These are phyloP conservation scores for Macaca mulatta DNA, from an alignment of 2,113 vertebrate species.

Conservation along the genomic window DNA sequence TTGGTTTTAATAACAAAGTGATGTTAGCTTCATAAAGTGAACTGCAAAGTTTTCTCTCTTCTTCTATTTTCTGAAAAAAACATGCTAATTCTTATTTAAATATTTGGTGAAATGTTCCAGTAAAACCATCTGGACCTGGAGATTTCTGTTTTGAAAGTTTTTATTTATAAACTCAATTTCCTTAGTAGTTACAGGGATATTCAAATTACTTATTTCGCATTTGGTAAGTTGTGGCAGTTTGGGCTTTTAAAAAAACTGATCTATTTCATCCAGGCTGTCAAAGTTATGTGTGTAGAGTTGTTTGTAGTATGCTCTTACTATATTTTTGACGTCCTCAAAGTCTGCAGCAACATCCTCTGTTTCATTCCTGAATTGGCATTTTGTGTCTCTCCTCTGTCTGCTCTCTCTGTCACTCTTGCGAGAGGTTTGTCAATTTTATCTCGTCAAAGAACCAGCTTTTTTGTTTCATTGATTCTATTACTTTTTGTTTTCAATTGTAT, in stretches of 20 bases:
- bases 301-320: too few species aligned
- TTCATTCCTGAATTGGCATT: neutral
- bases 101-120: neutral
- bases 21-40: neutral
- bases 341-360: neutral
- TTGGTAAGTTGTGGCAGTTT: neutral
- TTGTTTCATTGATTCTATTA: neutral
- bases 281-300: neutral
- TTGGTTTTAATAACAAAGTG: neutral
- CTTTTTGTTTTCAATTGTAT: neutral
- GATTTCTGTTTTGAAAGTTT: neutral
- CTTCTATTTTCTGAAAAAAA: neutral
- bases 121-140: neutral
- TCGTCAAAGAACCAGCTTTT: neutral
- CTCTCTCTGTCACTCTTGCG: neutral
- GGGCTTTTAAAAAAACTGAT: neutral
- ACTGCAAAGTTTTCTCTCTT: neutral
- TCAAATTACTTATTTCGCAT: neutral
- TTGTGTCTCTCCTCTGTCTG: neutral
- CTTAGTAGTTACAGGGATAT: neutral
- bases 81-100: neutral
- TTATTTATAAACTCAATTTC: neutral
- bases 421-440: neutral
- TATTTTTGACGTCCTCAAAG: neutral
- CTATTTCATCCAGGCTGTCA: neutral